Conservation (phyloP, 2,888 invertebrate species). For the Matsumyia berberina region DNA sequence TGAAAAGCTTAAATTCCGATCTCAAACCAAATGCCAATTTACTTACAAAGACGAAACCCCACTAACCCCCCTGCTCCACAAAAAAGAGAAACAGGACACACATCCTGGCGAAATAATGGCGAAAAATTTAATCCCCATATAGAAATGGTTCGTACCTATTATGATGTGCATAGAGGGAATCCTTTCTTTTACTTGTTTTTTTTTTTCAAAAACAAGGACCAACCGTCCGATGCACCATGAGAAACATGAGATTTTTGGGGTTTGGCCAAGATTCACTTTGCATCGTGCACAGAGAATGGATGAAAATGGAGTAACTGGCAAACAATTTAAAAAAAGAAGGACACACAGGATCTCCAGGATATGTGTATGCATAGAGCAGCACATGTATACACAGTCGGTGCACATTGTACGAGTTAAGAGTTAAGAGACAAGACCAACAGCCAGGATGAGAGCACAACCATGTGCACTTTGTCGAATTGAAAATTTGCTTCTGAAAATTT, state of each 20-base stretch:
- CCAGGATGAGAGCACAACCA: constrained; percentile 53
- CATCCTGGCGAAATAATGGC: constrained; percentile 53
- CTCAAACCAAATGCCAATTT: constrained; percentile 56
- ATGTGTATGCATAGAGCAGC: not conserved
- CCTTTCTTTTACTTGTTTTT: not conserved
- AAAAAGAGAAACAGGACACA: constrained; percentile 35
- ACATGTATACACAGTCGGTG: constrained; percentile 20
- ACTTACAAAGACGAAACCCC: constrained; percentile 49
- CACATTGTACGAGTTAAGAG: constrained; percentile 35
- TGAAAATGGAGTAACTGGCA: constrained; percentile 56
- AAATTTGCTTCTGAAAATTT: constrained; percentile 58
- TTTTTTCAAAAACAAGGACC: not conserved
- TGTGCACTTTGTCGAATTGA: constrained; percentile 72
- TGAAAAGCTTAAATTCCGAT: constrained; percentile 34
- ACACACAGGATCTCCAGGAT: constrained; percentile 27
- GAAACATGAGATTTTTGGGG: constrained; percentile 66
- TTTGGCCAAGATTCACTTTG: constrained; percentile 69
- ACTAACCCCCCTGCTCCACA: no score
- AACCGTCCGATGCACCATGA: constrained; percentile 36
- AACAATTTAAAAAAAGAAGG: constrained; percentile 65
- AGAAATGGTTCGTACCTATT: constrained; percentile 54
- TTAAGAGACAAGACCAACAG: constrained; percentile 34
- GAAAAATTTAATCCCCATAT: constrained; percentile 59
- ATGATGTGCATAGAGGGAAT: constrained; percentile 35
- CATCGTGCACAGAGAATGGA: constrained; percentile 51